Evolutionary conservation across 1,140 invertebrate genomes (phyloP), one percentile per base, ranked within the genome.

Genomic region (Paracyclopina nana): DNA sequence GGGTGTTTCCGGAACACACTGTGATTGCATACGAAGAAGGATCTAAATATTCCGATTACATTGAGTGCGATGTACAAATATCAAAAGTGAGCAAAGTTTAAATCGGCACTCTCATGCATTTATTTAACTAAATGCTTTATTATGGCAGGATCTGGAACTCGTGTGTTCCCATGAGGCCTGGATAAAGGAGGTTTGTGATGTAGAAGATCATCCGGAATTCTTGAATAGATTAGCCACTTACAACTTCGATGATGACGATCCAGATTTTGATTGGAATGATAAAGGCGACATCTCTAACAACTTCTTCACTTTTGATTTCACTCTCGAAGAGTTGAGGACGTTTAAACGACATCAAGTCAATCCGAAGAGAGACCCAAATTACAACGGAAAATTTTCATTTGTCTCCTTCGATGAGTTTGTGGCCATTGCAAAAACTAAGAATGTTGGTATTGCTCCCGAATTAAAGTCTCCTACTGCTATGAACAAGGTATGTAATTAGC

Each of bases 1-100:
- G 48, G 9, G 40, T 50, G 48, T 50, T 42, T 44, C 48, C 48
- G 24, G 48, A 50, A 16, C 48, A 50, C 24, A 50, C 48, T 12
- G 26, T 16, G 20, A 42, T 29, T 18, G 48, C 48, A 4, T 50
- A 50, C 26, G 34, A 18, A n/a, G 30, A 29, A 14, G 48, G 29
- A 14, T 16, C 26, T 5, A 9, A 50, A 50, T 28, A 31, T 5
- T 28, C 48, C 12, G 48, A 50, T 25, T 38, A 42, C 4, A 40
- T 50, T 3, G 48, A 50, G 24, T 50, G 48, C 14, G 48, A 50
- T 41, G 20, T 50, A 6, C 29, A 22, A 9, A 44, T 50, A 2
- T 43, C 48, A 48, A 29, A 25, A n/a, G 48, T 50, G 16, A 48
- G 6, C n/a, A 27, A 25, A 27, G n/a, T 46, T 42, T 18, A 8